Conservation (phyloP, 2,888 invertebrate genomes). For the Lasioglossum marginatum region DNA sequence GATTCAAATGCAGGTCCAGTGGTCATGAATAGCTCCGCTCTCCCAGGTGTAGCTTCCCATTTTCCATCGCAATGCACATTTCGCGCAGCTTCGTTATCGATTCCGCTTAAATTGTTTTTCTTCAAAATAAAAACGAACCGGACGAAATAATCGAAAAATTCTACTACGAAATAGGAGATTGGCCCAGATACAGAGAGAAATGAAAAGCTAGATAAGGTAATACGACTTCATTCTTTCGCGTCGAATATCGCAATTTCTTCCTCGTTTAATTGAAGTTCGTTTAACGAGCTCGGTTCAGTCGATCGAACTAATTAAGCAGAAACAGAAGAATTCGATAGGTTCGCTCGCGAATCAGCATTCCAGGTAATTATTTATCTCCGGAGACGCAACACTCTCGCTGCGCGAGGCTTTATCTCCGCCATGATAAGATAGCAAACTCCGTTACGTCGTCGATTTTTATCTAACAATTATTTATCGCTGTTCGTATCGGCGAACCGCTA, state of each 20-base stretch:
- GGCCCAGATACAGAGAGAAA: background rate
- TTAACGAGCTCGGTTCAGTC: background rate
- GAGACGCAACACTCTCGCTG: background rate
- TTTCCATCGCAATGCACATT: constrained; percentile 24
- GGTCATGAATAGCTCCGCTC: constrained; percentile 36
- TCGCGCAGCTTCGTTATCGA: constrained; percentile 17
- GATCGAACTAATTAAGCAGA: background rate
- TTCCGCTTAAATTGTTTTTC: background rate
- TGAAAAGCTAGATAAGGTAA: background rate
- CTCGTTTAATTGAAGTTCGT: background rate
- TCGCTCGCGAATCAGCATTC: background rate
- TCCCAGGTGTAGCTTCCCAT: constrained; percentile 19
- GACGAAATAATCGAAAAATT: background rate
- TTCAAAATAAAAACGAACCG: background rate
- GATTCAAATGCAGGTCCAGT: constrained; percentile 25
- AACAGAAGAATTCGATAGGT: constrained; percentile 22
- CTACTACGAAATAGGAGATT: background rate
- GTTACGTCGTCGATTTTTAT: constrained; percentile 26
- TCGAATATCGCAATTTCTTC: background rate
- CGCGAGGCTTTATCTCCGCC: background rate
- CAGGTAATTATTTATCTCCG: constrained; percentile 1
- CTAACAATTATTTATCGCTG: background rate
- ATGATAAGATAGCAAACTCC: constrained; percentile 30
- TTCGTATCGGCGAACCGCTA: background rate
- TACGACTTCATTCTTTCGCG: background rate